Conservation (phyloP, 2,797 vertebrate genomes). For the Cryptoblepharus egeriae region DNA sequence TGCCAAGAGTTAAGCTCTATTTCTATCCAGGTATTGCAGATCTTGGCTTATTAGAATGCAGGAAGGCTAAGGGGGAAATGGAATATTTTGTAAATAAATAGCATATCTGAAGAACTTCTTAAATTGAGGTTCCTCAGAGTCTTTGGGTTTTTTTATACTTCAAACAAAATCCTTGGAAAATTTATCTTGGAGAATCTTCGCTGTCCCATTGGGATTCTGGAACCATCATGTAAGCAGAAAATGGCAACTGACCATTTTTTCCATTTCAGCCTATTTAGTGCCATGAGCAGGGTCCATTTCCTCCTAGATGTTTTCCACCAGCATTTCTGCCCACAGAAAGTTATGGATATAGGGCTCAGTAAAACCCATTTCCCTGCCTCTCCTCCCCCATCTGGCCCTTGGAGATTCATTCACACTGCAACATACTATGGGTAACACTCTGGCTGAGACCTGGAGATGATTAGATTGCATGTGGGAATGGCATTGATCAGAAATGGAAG, state of each 20-base stretch:
- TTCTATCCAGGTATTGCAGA: slow-evolving; percentile 41
- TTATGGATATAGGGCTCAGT: no score
- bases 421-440: neutral
- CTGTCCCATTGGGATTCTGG: slow-evolving; percentile 45
- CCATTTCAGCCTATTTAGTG: slow-evolving; percentile 48
- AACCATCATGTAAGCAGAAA: slow-evolving; percentile 25
- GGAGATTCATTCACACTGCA: neutral
- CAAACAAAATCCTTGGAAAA: no score
- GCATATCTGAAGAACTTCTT: slow-evolving; percentile 40
- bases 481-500: no score
- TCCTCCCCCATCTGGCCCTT: no score
- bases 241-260: slow-evolving; percentile 49
- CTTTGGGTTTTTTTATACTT: slow-evolving; percentile 41
- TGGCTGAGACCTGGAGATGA: neutral
- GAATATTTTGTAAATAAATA: slow-evolving; percentile 37
- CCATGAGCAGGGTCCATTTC: neutral
- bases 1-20: slow-evolving; percentile 73
- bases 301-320: neutral
- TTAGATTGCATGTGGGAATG: no score
- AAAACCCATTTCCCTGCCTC: no score
- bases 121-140: no score
- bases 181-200: no score
- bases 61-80: slow-evolving; percentile 51
- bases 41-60: slow-evolving; percentile 40
- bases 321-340: neutral